Percentiles rank a stretch among this genome's conserved stretches.
Evolutionary conservation across 2,113 vertebrate species (phyloP).

Genomic region (Neopipo cinnamomea): DNA sequence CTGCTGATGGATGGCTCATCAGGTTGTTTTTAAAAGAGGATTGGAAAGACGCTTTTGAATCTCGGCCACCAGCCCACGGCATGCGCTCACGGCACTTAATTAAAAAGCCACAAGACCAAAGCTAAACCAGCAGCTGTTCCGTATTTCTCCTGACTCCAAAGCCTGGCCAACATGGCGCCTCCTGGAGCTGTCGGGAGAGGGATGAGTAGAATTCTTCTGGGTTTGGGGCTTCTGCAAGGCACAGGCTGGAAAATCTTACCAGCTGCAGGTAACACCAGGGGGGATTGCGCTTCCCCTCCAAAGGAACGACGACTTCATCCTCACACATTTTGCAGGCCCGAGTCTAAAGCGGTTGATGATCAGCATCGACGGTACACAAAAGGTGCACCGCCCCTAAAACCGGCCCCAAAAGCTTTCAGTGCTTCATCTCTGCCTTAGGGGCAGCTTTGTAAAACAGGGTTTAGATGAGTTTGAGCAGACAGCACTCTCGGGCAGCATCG

Average conservation of each 20-base stretch:
- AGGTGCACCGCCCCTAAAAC: not conserved
- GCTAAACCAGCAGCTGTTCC: not conserved
- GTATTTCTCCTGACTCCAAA: not conserved
- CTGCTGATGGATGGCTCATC: not conserved
- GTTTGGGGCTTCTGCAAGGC: not conserved
- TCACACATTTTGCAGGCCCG: not conserved
- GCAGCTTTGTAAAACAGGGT: not conserved
- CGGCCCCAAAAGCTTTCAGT: not conserved
- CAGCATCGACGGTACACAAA: not conserved
- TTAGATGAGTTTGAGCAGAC: not conserved
- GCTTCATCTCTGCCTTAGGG: not conserved
- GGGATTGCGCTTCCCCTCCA: not conserved
- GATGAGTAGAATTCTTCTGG: not conserved
- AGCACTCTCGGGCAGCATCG: not conserved
- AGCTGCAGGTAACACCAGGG: not conserved
- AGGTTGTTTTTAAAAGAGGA: not conserved
- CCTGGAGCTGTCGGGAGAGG: not conserved
- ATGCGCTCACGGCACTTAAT: not conserved
- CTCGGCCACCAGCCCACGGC: not conserved
- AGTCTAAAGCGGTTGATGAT: not conserved
- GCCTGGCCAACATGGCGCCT: not conserved
- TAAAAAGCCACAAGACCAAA: not conserved
- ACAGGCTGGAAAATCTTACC: not conserved
- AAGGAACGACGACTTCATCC: not conserved
- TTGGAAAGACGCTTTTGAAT: not conserved